Evolutionary conservation across 2,888 invertebrate species (phyloP).

Genomic region (Netelia fuscicornis): DNA sequence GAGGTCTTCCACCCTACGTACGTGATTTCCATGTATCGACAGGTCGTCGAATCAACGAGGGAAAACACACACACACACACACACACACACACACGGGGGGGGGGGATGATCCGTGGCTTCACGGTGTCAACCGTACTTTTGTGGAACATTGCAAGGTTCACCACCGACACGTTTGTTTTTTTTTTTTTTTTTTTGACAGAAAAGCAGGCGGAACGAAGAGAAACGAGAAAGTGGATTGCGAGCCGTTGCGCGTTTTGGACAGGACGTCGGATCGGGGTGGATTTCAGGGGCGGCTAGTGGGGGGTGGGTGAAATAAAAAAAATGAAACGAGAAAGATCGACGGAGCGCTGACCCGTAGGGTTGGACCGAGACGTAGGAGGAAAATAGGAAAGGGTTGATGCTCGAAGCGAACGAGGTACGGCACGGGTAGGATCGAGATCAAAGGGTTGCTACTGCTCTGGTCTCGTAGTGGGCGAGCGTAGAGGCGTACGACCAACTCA

Average conservation of each 20-base stretch:
- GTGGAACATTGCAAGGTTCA: conserved; percentile 37
- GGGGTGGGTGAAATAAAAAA: conserved; percentile 30
- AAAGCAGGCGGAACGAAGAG: conserved; percentile 28
- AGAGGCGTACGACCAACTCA: conserved; percentile 82
- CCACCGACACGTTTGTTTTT: conserved; percentile 37
- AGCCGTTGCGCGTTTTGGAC: conserved; percentile 47
- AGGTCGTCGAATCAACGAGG: conserved; percentile 38
- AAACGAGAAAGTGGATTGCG: conserved; percentile 35
- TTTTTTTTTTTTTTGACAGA: neutral
- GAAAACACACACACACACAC: conserved; percentile 31
- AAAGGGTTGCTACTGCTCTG: conserved; percentile 79
- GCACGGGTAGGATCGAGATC: conserved; percentile 77
- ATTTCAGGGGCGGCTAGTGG: neutral
- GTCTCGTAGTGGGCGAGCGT: conserved; percentile 76
- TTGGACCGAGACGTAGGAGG: conserved; percentile 58
- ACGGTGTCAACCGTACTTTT: conserved; percentile 43
- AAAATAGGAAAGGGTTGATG: conserved; percentile 73
- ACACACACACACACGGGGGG: neutral
- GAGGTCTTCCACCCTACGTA: conserved; percentile 32
- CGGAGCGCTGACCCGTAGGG: conserved; percentile 16
- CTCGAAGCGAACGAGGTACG: conserved; percentile 67
- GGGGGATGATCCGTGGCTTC: neutral
- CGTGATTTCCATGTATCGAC: conserved; percentile 57
- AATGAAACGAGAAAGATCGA: conserved; percentile 48
- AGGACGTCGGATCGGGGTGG: conserved; percentile 31